Evolutionary conservation across 2,888 invertebrate species (phyloP), one percentile per base, ranked within the genome.

Genomic region (Mechanitis messenoides): DNA sequence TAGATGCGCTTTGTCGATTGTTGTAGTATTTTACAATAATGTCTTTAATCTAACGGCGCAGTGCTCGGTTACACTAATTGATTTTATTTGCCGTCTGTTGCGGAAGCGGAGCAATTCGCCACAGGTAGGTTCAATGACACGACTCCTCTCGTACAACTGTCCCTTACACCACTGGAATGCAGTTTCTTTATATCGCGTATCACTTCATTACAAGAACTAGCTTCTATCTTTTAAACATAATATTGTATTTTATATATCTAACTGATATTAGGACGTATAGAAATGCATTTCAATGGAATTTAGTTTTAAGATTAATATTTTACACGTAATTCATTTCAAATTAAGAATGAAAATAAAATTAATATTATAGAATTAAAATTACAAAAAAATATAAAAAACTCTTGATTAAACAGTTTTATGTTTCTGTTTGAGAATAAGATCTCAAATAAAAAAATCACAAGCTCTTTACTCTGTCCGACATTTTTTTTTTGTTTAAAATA

Each of bases 91-190:
- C 77, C 68, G 74, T 73, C 75, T 77, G 75, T 72, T 79, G 75
- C 83, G 81, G 83, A 83, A 84, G 77, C 81, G 72, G 76, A 73
- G 77, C 79, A 77, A 78, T 84, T 83, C 78, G 80, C 79, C 71
- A 79, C 79, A 77, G 75, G 78, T 73, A 75, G 76, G 87, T 86
- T 87, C 87, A 85, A 80, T 79, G 86, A 87, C 87, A 83, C 82
- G 74, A 64, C 73, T 74, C 71, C 74, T 74, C 77, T 74, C 79
- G 66, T 60, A 61, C 64, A 67, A 69, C 72, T 70, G 69, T 72
- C 70, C 67, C 72, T 42, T 76, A 74, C 74, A 74, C 73, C 73
- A 71, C 71, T 71, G 83, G 84, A 84, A 84, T 84, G 83, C 81
- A 78, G 80, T 72, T 70, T 66, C 63, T 67, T 69, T 66, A 64